Base-by-base conservation (phyloP, 1,140 invertebrate species). In the Zophobas morio region DNA sequence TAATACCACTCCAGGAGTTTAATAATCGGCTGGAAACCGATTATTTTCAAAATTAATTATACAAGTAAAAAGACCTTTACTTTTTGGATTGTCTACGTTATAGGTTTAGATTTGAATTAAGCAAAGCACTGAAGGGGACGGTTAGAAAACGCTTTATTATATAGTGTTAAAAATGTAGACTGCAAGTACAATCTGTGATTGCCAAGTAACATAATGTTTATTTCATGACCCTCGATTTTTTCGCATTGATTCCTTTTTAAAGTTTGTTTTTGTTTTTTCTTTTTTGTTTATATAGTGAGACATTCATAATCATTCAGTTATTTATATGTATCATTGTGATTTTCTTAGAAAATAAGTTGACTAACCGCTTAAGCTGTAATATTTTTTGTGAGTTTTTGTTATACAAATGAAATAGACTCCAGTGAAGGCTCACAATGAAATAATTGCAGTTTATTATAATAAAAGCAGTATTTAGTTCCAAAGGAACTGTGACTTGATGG, bases 401-500 rank as follows among this genome's bases (percentile, higher is more conserved):
- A 46, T 70, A 20, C 42, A 70, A 42, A 1, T 46, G 20, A 46
- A 70, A 70, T 70, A 33, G 36, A 32, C 34, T 8, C 32, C 46
- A 6, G n/a, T 70, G 42, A 70, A 70, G 39, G 36, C 66, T 34
- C 8, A 33, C 42, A 70, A 42, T 70, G 20, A 51, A 51, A 6
- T 4, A 51, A 20, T 49, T 54, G 5, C 70, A 72, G 51, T 72
- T 72, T 53, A 20, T 46, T 42, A 40, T 66, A 40, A 46, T 39
- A 42, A 66, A 46, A 8, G 20, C 46, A 60, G 53, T 74, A 74
- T 74, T 74, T 74, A 74, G 72, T 74, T 74, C 72, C 72, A 74
- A 74, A 74, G 72, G 72, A 74, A 74, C 72, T 74, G 72, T 74
- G 72, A 74, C 72, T 74, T 74, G 71, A 73, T 49, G 72, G 72